These are phyloP conservation scores for Zelleria hepariella DNA, from an alignment of 2,888 invertebrate genomes.

Conservation along the genomic window DNA sequence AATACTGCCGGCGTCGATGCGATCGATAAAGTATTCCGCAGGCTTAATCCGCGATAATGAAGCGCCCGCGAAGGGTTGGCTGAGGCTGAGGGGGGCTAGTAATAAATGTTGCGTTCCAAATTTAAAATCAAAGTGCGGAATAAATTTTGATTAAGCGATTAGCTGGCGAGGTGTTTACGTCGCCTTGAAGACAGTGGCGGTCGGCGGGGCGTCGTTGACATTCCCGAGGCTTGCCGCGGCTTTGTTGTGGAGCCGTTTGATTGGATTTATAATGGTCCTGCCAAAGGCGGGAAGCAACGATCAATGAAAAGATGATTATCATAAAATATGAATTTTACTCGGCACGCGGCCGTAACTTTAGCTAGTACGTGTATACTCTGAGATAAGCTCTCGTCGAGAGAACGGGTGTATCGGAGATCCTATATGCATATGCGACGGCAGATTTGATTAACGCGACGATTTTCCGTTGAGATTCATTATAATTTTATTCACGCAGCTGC, in stretches of 20 bases:
- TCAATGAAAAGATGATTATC: background rate
- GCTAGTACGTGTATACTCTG: background rate
- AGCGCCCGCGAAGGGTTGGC: slow-evolving; percentile 62
- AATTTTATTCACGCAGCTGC: slow-evolving; percentile 55
- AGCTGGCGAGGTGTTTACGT: slow-evolving; percentile 62
- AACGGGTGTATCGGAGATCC: slow-evolving; percentile 8
- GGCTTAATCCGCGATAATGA: slow-evolving; percentile 72
- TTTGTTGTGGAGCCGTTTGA: slow-evolving; percentile 13
- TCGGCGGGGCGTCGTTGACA: slow-evolving; percentile 12
- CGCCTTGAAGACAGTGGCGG: slow-evolving; percentile 42
- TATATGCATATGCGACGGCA: slow-evolving; percentile 40
- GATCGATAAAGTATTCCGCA: slow-evolving; percentile 71
- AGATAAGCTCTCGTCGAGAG: background rate
- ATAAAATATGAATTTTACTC: too few species aligned
- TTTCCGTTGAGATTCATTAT: slow-evolving; percentile 52
- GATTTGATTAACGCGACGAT: slow-evolving; percentile 42
- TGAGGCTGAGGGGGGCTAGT: slow-evolving; percentile 58
- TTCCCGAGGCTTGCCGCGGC: slow-evolving; percentile 17
- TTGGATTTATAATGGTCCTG: slow-evolving; percentile 12
- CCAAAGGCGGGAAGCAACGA: background rate
- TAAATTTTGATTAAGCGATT: slow-evolving; percentile 73
- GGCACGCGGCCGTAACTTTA: background rate
- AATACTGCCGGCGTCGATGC: slow-evolving; percentile 58
- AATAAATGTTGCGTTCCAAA: slow-evolving; percentile 71
- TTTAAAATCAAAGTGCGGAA: slow-evolving; percentile 73